phyloP scores from a whole-genome alignment of 2,888 invertebrate genomes.

The Philopedon plagiatum region DNA sequence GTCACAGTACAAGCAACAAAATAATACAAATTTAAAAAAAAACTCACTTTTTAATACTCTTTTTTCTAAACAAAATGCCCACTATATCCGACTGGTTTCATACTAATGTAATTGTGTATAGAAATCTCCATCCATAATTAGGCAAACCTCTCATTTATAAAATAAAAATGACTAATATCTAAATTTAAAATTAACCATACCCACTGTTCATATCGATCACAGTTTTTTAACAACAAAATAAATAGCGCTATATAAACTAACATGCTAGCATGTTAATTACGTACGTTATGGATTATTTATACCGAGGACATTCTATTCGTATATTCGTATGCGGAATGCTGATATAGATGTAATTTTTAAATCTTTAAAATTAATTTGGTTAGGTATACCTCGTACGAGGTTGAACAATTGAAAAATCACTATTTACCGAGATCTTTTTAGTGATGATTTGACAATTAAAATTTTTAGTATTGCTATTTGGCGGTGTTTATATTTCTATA shows the following conservation, averaged over 20 bases:
- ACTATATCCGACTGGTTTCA: background rate
- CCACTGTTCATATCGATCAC: slow-evolving; percentile 21
- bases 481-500: too few species aligned
- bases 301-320: background rate
- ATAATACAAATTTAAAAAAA: slow-evolving; percentile 2
- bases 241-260: slow-evolving; percentile 12
- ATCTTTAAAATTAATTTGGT: too few species aligned
- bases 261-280: slow-evolving; percentile 2
- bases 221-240: slow-evolving; percentile 32
- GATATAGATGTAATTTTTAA: too few species aligned
- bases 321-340: too few species aligned
- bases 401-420: too few species aligned
- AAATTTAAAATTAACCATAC: slow-evolving; percentile 33
- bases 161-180: slow-evolving; percentile 43
- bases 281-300: slow-evolving; percentile 1
- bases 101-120: background rate
- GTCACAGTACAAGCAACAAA: too few species aligned
- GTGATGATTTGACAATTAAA: too few species aligned
- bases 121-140: slow-evolving; percentile 3
- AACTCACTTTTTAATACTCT: slow-evolving; percentile 8
- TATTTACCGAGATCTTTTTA: too few species aligned
- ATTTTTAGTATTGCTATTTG: too few species aligned
- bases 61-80: background rate
- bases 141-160: slow-evolving; percentile 20
- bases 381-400: too few species aligned